These are phyloP conservation scores for Lepidurus apus DNA, from an alignment of 1,140 invertebrate genomes.

Conservation along the genomic window DNA sequence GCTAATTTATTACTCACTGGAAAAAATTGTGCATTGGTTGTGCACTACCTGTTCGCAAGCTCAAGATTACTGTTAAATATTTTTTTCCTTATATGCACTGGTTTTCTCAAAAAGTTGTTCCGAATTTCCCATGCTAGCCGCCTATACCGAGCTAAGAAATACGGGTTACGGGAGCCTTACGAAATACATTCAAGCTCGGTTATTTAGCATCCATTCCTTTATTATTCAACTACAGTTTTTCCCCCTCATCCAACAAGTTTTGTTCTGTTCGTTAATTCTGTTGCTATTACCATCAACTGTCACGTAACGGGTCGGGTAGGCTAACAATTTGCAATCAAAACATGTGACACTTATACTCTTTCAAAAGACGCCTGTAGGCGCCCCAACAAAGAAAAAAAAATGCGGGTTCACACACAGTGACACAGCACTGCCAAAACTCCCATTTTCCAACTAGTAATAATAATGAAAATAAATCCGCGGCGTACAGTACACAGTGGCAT, in stretches of 20 bases:
- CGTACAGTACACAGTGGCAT: conserved; percentile 14
- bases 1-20: no score
- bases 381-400: neutral
- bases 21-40: no score
- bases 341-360: conserved; percentile 3
- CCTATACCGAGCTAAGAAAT: neutral
- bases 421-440: neutral
- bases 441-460: no score
- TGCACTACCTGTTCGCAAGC: no score
- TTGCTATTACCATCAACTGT: conserved; percentile 2
- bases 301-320: neutral
- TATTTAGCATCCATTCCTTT: conserved; percentile 16
- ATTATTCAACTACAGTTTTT: conserved; percentile 8
- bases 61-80: no score
- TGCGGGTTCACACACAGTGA: neutral
- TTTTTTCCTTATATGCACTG: no score
- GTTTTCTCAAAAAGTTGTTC: no score
- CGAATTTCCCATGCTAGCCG: no score
- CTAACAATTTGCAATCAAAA: conserved; percentile 14
- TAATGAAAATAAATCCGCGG: neutral
- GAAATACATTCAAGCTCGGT: neutral
- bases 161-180: neutral
- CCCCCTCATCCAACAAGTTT: conserved; percentile 15
- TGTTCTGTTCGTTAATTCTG: conserved; percentile 2
- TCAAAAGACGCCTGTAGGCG: neutral